phyloP scores from a whole-genome alignment of 2,888 invertebrate species.

The Chamaedrilus cognettii region DNA sequence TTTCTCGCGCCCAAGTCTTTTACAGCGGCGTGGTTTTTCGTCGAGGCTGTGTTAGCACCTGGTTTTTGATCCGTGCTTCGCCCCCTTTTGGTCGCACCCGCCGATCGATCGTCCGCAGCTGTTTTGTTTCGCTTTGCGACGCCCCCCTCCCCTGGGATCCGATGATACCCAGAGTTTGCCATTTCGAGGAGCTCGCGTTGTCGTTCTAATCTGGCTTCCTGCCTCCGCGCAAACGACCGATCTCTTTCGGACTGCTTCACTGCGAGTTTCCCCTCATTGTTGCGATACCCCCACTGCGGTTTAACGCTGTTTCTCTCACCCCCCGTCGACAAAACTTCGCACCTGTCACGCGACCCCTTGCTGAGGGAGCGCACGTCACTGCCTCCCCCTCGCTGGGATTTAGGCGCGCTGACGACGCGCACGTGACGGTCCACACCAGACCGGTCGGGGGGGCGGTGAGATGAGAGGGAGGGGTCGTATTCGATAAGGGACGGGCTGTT shows the following conservation, averaged over 20 bases:
- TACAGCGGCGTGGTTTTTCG: no score
- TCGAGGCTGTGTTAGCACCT: neutral
- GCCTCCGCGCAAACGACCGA: slow-evolving; percentile 45
- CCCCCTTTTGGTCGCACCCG: no score
- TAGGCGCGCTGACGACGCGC: slow-evolving; percentile 44
- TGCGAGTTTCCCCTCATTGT: slow-evolving; percentile 39
- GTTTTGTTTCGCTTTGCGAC: neutral
- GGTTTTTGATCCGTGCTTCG: neutral
- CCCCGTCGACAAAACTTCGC: no score
- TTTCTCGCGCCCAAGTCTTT: neutral
- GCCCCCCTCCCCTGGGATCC: slow-evolving; percentile 5
- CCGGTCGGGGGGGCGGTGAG: slow-evolving; percentile 5
- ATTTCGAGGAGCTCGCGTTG: slow-evolving; percentile 47
- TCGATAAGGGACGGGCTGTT: slow-evolving; percentile 28
- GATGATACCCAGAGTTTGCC: slow-evolving; percentile 23
- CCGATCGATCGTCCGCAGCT: neutral
- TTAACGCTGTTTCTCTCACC: slow-evolving; percentile 7
- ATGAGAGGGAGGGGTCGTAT: no score
- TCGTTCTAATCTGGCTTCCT: slow-evolving; percentile 42
- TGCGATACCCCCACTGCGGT: slow-evolving; percentile 49
- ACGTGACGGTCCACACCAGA: slow-evolving; percentile 41
- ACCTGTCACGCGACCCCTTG: no score
- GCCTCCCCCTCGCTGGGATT: slow-evolving; percentile 20
- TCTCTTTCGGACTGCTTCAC: slow-evolving; percentile 55
- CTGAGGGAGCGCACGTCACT: no score